These are phyloP conservation scores for Cuniculus paca DNA, from an alignment of 2,797 vertebrate species.

Conservation along the genomic window DNA sequence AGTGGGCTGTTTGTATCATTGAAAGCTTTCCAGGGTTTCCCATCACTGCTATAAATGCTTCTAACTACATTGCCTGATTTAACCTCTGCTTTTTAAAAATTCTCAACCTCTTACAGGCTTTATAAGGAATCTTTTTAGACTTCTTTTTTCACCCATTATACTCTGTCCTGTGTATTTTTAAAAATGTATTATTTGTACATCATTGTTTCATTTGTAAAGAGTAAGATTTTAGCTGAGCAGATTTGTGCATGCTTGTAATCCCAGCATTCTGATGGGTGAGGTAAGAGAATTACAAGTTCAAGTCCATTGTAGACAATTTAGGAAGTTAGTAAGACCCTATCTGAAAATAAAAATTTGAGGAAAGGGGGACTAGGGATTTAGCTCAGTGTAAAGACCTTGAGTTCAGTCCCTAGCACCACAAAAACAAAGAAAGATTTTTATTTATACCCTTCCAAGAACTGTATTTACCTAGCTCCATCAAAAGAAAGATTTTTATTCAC, in stretches of 20 bases:
- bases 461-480: no score
- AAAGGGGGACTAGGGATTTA: background rate
- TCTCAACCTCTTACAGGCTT: background rate
- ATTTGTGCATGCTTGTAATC: background rate
- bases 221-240: background rate
- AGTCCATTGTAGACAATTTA: background rate
- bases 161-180: background rate
- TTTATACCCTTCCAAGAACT: background rate
- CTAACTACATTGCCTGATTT: slow-evolving; percentile 20
- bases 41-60: background rate
- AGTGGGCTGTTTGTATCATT: background rate
- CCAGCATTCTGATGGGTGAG: background rate
- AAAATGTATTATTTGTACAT: background rate
- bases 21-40: background rate
- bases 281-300: background rate
- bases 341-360: background rate
- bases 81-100: background rate
- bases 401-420: background rate
- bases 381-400: background rate
- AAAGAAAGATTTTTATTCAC: background rate
- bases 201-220: background rate
- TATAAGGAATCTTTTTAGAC: slow-evolving; percentile 20
- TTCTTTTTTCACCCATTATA: background rate
- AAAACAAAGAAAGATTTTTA: background rate
- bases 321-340: background rate